Evolutionary conservation across 2,888 invertebrate species (phyloP).

Genomic region (Cremastinae sp.): DNA sequence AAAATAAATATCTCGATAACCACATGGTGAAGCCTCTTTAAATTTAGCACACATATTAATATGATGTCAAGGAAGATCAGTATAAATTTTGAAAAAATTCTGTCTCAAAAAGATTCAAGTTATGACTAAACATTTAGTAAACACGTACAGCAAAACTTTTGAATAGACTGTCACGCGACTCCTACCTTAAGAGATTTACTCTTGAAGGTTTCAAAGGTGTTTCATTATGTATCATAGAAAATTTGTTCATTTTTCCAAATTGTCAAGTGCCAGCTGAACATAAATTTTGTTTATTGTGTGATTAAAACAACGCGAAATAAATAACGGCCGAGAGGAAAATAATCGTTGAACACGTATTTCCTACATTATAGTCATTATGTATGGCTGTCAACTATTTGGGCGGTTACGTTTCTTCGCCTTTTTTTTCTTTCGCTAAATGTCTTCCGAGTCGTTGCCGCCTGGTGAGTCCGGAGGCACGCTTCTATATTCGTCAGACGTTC

Average conservation of each 20-base stretch:
- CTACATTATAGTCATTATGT: constrained; percentile 21
- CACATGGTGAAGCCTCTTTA: no score
- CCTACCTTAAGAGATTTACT: no score
- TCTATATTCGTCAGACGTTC: constrained; percentile 57
- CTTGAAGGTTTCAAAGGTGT: no score
- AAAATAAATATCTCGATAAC: no score
- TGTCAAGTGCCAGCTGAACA: neutral
- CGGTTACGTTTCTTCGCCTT: constrained; percentile 9
- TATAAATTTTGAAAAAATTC: no score
- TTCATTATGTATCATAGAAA: no score
- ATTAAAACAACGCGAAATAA: constrained; percentile 10
- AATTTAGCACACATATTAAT: no score
- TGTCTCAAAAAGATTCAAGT: no score
- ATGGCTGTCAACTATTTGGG: constrained; percentile 27
- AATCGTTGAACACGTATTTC: constrained; percentile 26
- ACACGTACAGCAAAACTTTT: no score
- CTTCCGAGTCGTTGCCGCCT: constrained; percentile 33
- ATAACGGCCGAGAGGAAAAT: neutral
- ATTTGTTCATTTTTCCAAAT: neutral
- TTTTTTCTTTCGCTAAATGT: constrained; percentile 28
- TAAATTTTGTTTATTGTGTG: neutral
- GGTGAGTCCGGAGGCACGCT: constrained; percentile 45
- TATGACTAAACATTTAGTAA: no score
- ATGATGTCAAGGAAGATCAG: no score
- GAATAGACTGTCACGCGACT: no score